Percentiles rank a stretch among this genome's conserved stretches.
These are phyloP conservation scores for Alauda arvensis DNA, from an alignment of 2,797 vertebrate species.

Conservation along the genomic window DNA sequence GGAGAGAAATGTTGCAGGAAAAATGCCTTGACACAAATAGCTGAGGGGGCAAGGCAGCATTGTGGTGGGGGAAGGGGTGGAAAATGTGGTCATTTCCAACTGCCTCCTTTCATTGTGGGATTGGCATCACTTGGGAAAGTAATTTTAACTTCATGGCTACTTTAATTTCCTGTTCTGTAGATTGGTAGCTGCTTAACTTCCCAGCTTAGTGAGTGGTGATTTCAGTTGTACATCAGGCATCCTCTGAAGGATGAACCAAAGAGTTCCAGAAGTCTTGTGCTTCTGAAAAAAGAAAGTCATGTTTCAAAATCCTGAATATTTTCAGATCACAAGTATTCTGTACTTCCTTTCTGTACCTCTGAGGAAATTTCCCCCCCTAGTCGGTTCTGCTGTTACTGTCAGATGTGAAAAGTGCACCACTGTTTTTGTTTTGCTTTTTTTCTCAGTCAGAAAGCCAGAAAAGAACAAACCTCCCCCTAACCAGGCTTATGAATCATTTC, in stretches of 20 bases:
- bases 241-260: not conserved
- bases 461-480: not conserved
- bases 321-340: not conserved
- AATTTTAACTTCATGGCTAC: constrained; percentile 38
- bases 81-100: constrained; percentile 30
- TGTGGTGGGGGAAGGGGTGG: not conserved
- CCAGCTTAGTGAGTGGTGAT: not conserved
- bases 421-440: not conserved
- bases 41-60: not conserved
- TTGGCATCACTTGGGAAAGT: constrained; percentile 24
- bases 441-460: not conserved
- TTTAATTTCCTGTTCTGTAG: constrained; percentile 51
- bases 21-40: not conserved
- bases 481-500: not conserved
- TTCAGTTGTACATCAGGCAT: not conserved
- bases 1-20: not conserved
- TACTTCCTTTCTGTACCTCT: not conserved
- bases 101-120: constrained; percentile 27
- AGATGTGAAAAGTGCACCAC: not conserved
- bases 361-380: not conserved
- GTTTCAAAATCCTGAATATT: not conserved
- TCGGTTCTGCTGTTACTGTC: not conserved
- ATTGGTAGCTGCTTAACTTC: constrained; percentile 37
- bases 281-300: not conserved
- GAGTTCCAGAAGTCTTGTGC: not conserved